Base-by-base conservation (phyloP, 1,140 invertebrate genomes). In the Drosophila hydei region DNA sequence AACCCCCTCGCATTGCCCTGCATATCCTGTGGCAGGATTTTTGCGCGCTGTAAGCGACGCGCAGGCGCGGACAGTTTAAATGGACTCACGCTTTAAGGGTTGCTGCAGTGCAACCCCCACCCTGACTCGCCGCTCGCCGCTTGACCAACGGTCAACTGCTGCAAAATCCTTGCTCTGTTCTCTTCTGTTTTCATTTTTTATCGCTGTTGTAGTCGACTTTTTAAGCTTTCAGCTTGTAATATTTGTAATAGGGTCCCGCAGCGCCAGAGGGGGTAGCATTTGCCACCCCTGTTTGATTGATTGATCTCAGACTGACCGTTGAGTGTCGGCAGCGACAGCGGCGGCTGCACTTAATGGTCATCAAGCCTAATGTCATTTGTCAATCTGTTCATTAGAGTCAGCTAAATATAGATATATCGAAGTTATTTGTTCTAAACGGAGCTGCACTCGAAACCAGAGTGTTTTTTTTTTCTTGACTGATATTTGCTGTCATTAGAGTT, bases 41-140 rank as follows among this genome's bases (percentile, higher is more conserved):
- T 40, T 16, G 55, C 38, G 38, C 30, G 47, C 33, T 56, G 56
- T 33, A 11, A 27, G 23, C 75, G 75, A 81, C 62, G 81, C 81
- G 81, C 81, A 72, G 63, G 81, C 81, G 81, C 81, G 81, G 83
- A 87, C 83, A 87, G 83, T 78, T 87, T 81, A 88, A 87, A 68
- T 87, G 83, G 19, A 56, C 52, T 61, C 72, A 65, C 63, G 58
- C 58, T 63, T 69, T 67, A 36, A 54, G 83, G 81, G 81, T 67
- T 78, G 74, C 59, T 60, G 36, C 16, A 36, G 14, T 30, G 47
- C 27, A 36, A 12, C 18, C 9, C 6, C 14, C 14, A 16, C 47
- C 45, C 42, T n/a, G 43, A n/a, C 14, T 2, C 43, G 0, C 27
- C 4, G 23, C 8, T 52, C 33, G 63, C 16, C 71, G 64, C 54